Percentiles rank a stretch among this genome's conserved stretches.
Evolutionary conservation across 2,113 vertebrate genomes (phyloP).

Genomic region (Dasyprocta punctata): DNA sequence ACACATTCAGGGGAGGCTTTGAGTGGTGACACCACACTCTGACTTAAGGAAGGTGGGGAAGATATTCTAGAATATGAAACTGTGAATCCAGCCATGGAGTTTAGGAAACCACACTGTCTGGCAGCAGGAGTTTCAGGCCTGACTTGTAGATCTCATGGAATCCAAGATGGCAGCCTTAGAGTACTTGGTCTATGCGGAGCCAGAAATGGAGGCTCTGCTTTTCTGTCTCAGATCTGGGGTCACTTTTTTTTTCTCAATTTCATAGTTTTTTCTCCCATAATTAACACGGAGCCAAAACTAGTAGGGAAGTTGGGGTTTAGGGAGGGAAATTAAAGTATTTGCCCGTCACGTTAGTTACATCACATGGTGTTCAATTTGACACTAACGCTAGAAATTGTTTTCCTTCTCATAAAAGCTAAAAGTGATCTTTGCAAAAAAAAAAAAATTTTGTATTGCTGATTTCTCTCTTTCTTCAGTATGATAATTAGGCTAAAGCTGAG

Average conservation of each 20-base stretch:
- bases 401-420: conserved; percentile 10
- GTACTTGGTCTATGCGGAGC: background rate
- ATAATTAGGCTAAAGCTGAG: background rate
- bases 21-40: background rate
- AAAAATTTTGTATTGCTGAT: background rate
- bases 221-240: background rate
- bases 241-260: background rate
- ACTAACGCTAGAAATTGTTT: background rate
- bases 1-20: background rate
- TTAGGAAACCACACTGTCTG: background rate
- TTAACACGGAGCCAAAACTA: background rate
- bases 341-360: background rate
- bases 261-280: background rate
- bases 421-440: background rate
- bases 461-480: background rate
- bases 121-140: background rate
- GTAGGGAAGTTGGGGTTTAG: background rate
- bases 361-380: background rate
- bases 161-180: background rate
- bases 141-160: background rate
- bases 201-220: background rate
- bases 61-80: background rate
- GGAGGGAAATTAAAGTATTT: background rate
- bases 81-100: background rate
- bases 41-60: background rate